A percentile compares a stretch with the other conserved stretches of the same genome.
Evolutionary conservation across 2,113 vertebrate genomes (phyloP).

Genomic region (Mirounga angustirostris): DNA sequence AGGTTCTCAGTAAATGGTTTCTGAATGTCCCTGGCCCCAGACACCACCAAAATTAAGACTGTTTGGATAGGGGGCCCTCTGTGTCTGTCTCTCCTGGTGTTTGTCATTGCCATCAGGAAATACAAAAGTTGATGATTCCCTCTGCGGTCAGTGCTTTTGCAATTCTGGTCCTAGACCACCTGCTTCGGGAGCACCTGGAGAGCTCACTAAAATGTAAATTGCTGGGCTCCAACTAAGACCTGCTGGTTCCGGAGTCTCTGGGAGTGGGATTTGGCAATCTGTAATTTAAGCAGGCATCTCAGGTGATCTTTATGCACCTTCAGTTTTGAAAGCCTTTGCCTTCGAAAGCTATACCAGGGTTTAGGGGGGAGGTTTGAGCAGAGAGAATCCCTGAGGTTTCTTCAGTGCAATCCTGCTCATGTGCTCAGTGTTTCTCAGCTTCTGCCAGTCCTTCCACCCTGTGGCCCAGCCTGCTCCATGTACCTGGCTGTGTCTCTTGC

Average conservation of each 20-base stretch:
- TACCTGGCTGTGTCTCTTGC: not conserved
- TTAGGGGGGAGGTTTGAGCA: not conserved
- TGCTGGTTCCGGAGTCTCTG: not conserved
- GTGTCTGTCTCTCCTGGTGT: not conserved
- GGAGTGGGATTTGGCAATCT: not conserved
- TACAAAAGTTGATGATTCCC: not conserved
- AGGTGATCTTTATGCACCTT: not conserved
- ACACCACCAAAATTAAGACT: not conserved
- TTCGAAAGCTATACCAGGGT: not conserved
- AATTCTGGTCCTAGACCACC: not conserved
- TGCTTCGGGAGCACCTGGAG: not conserved
- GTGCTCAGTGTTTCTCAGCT: not conserved
- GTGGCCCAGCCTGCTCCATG: not conserved
- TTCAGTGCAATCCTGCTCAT: not conserved
- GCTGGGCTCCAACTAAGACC: not conserved
- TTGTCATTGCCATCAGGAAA: not conserved
- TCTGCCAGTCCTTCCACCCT: not conserved
- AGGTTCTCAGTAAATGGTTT: not conserved
- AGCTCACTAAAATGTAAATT: not conserved
- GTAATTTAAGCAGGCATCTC: not conserved
- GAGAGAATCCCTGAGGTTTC: not conserved
- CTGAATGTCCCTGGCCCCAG: not conserved
- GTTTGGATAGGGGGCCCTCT: not conserved
- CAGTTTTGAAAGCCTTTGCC: no score
- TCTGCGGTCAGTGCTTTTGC: not conserved